Evolutionary conservation across 2,888 invertebrate species (phyloP), one percentile per base, ranked within the genome.

Genomic region (Hoplodrina blanda): DNA sequence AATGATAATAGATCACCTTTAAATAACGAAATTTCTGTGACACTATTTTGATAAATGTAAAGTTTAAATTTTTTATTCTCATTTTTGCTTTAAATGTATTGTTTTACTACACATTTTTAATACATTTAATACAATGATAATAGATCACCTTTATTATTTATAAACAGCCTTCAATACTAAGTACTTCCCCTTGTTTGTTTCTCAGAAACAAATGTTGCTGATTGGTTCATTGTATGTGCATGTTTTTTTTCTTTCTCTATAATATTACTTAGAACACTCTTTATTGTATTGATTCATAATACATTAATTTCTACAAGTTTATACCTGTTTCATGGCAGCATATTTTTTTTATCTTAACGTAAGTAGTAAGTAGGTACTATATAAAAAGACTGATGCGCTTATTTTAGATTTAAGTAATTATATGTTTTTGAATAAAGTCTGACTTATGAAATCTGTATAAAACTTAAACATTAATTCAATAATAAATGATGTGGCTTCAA

Each of bases 131-230:
- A n/a, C n/a, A n/a, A n/a, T n/a, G n/a, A n/a, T n/a, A n/a, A 13
- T 55, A 1, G 0, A 2, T 20, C 8, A 17, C 8, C 4, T 50
- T 25, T 37, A 17, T 30, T n/a, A 33, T 30, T 33, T 59, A 33
- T 33, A 19, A n/a, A 33, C 11, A 13, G 15, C n/a, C n/a, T 65
- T 65, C 11, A 17, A 11, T 13, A 50, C 20, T 41, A 25, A 61
- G 74, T 65, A 56, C 15, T 65, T 76, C 49, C 56, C 66, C 66
- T 41, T 64, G 52, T 50, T 10, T 46, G 20, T 25, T 78, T 61
- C 65, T 13, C 8, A 61, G 79, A 79, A 46, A 7, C n/a, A 20
- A 19, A 20, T 56, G 15, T 37, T 73, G 30, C 19, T 11, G n/a
- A 30, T 53, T 57, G 15, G 6, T 30, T 30, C 25, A 46, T 49